A percentile compares a stretch with the other conserved stretches of the same genome.
These are phyloP conservation scores for Rhea americana DNA, from an alignment of 2,113 vertebrate species.

Conservation along the genomic window DNA sequence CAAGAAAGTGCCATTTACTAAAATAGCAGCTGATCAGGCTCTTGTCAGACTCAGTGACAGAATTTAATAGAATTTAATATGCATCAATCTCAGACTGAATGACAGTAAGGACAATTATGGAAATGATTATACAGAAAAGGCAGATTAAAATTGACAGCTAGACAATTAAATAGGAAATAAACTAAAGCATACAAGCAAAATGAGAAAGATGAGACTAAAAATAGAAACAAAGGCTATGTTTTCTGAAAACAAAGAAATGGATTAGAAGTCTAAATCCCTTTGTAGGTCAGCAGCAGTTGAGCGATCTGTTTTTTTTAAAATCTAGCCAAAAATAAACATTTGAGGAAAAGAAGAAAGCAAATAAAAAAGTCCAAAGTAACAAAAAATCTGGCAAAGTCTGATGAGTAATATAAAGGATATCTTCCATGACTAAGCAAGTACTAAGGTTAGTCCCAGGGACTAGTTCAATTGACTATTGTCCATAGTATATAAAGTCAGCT, in stretches of 20 bases:
- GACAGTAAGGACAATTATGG: conserved; percentile 8
- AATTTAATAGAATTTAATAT: conserved; percentile 51
- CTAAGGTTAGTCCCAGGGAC: not conserved
- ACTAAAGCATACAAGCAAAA: conserved; percentile 27
- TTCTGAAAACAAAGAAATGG: conserved; percentile 14
- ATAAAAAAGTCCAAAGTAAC: not conserved
- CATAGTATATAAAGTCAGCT: not conserved
- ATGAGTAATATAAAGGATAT: not conserved
- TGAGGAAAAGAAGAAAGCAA: not conserved
- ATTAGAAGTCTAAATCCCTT: conserved; percentile 24
- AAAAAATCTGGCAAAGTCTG: not conserved
- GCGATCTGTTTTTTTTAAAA: not conserved
- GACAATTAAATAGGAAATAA: conserved; percentile 58
- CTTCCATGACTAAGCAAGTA: not conserved
- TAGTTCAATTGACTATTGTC: not conserved
- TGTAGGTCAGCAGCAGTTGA: not conserved
- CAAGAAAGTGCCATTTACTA: conserved; percentile 35
- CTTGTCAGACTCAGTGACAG: conserved; percentile 30
- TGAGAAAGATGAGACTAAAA: conserved; percentile 29
- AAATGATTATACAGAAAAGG: conserved; percentile 46
- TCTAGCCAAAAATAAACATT: not conserved
- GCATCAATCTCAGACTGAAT: not conserved
- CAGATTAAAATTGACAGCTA: conserved; percentile 58
- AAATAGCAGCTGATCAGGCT: conserved; percentile 57
- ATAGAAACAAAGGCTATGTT: not conserved